Base-by-base conservation (phyloP, 1,140 invertebrate genomes). In the Pseudachorutes palmiensis region DNA sequence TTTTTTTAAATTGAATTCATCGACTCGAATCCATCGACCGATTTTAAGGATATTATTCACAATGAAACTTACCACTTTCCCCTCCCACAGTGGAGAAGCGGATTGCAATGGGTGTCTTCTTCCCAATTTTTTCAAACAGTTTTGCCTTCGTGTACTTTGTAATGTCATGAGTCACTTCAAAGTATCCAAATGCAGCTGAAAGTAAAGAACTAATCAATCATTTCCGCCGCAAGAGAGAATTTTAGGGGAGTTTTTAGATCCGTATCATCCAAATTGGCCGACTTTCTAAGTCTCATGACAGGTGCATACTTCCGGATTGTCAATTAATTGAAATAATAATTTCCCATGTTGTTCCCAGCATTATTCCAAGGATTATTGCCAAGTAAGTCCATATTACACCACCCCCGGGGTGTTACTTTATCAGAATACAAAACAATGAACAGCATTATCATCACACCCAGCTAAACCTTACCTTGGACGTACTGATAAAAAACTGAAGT, bases 81-180 rank as follows among this genome's bases (percentile, higher is more conserved):
- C 92, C 93, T 62, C 87, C 88, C 1, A 94, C 91, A 58, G 90
- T 90, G 0, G 91, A 94, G 76, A 91, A 94, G 62, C 92, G 80
- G 32, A 91, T 82, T 36, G 84, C 87, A 24, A 94, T 77, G 0
- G 88, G 87, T 19, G 92, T 96, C 70, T 82, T 85, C 76, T 95
- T 94, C 31, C 92, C 93, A 58, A 94, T 82, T 57, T 82, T 78
- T 33, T 86, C 85, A 78, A 97, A 97, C 0, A 94, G 77, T 59
- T 86, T 85, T 0, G 92, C 91, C 68, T 90, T 92, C 49, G 80
- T 84, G 75, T 93, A 95, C 68, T 88, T 86, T 1, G 84, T 85
- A 28, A 97, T 91, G 75, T 97, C 91, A 75, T 96, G 86, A 0
- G 91, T 96, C 2, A 93, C 88, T 80, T 97, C 93, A 78, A 98